Evolutionary conservation across 2,888 invertebrate species (phyloP), one percentile per base, ranked within the genome.

Genomic region (Sminthurides aquaticus): DNA sequence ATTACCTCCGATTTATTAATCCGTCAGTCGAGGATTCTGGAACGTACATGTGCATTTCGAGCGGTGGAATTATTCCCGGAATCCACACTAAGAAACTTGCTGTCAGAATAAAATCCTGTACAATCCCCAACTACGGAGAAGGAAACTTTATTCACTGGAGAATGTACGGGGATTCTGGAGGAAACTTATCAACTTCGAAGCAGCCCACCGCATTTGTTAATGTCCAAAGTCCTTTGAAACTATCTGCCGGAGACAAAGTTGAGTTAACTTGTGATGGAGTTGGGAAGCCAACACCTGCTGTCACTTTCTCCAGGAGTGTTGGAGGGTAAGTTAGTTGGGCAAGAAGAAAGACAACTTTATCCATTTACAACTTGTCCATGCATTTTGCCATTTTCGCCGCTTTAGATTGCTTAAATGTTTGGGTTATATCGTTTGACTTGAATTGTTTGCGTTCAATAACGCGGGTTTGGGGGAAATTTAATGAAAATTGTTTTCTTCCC

Each of bases 241-340:
- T 34, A 15, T 34, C 58, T 22, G 20, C 24, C 2, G 58, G 58
- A 43, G 58, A 58, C 28, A 58, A 58, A 20, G 18, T 43, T 2
- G 34, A 43, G 5, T 20, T 58, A 1, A 15, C 2, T 5, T 58
- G 58, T 29, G 24, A 58, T 43, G 43, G 3, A 15, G 34, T 24
- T 22, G 58, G 58, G 22, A 20, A 20, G 15, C 58, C 58, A 24
- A 34, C 20, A 15, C 58, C 58, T 43, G 22, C 2, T 22, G 3
- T 58, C 11, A 43, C 58, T 18, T 58, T 34, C 43, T 34, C 43
- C 43, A 34, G 15, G 43, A 34, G 43, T 15, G 43, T 34, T 15
- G 15, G 15, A 11, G 43, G 43, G 43, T 34, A 34, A 34, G 5
- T 34, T n/a, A n/a, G n/a, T n/a, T n/a, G n/a, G n/a, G n/a, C 43